Evolutionary conservation across 1,140 invertebrate genomes (phyloP).

Genomic region (Lamellibrachia luymesi): DNA sequence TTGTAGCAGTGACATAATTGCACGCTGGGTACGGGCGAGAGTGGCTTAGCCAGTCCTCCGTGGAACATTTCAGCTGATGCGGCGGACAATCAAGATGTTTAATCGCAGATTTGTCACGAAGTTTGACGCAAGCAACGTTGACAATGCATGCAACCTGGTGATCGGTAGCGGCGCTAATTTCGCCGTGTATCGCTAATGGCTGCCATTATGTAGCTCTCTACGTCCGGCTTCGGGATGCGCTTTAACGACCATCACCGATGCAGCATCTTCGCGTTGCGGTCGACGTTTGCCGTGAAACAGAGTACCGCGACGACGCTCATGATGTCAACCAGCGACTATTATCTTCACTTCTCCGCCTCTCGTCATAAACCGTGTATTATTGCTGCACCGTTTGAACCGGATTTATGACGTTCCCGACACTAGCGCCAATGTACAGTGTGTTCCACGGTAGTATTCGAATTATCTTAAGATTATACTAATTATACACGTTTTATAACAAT

Average conservation of each 20-base stretch:
- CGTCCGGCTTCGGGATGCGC: neutral
- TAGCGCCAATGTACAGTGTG: neutral
- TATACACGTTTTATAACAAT: neutral
- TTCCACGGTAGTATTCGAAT: neutral
- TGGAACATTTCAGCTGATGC: neutral
- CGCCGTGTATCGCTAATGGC: neutral
- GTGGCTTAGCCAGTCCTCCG: neutral
- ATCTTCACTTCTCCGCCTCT: neutral
- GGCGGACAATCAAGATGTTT: neutral
- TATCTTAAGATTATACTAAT: neutral
- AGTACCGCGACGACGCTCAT: neutral
- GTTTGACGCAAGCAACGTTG: slow-evolving; percentile 3
- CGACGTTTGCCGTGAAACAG: neutral
- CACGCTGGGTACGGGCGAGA: neutral
- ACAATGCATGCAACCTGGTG: neutral
- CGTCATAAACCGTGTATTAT: neutral
- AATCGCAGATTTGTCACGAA: neutral
- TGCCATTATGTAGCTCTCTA: neutral
- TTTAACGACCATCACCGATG: neutral
- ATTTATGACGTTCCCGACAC: neutral
- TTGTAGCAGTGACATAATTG: neutral
- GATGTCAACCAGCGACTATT: neutral
- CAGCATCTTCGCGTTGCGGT: neutral
- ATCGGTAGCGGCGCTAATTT: neutral
- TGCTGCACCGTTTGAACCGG: neutral